These are phyloP conservation scores for Aramus guarauna DNA, from an alignment of 2,113 vertebrate genomes.

Conservation along the genomic window DNA sequence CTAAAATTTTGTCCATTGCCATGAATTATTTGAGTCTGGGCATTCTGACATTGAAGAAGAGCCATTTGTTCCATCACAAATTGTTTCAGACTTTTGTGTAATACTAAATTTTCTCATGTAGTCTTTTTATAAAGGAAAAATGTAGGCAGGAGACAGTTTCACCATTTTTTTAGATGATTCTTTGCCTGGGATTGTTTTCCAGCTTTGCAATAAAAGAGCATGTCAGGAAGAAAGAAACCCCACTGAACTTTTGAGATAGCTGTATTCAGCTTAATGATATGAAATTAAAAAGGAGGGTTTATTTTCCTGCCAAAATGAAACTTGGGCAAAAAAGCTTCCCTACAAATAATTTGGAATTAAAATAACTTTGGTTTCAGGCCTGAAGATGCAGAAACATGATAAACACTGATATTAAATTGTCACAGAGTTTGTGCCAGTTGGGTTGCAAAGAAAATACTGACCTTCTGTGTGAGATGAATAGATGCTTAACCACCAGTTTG, in stretches of 20 bases:
- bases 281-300: constrained; percentile 25
- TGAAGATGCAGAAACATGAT: neutral
- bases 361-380: neutral
- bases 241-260: neutral
- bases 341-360: neutral
- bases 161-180: neutral
- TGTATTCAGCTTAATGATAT: neutral
- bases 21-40: neutral
- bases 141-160: neutral
- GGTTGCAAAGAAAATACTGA: neutral
- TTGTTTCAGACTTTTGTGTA: neutral
- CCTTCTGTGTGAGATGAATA: neutral
- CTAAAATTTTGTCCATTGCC: neutral
- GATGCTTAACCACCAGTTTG: neutral
- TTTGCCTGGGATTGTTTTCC: neutral
- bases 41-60: neutral
- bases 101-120: neutral
- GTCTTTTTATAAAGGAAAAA: neutral
- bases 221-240: neutral
- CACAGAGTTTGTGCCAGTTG: constrained; percentile 4
- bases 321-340: neutral
- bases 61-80: neutral
- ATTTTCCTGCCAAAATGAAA: neutral
- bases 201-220: neutral
- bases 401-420: constrained; percentile 35